phyloP scores from a whole-genome alignment of 2,113 vertebrate species.

The Argyrosomus japonicus region DNA sequence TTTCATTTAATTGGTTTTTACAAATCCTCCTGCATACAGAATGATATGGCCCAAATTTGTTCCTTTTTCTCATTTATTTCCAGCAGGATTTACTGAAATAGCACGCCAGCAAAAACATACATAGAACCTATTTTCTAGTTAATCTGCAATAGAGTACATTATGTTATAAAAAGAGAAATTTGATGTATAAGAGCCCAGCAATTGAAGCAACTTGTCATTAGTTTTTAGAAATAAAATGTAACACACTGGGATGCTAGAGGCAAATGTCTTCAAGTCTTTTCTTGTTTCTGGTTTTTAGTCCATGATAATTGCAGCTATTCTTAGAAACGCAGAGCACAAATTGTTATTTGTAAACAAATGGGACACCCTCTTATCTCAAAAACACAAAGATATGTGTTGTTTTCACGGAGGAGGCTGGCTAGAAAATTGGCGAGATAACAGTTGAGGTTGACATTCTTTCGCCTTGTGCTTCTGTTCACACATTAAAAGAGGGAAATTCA shows the following conservation, averaged over 20 bases:
- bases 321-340: conserved; percentile 1
- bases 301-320: conserved; percentile 35
- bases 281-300: conserved; percentile 13
- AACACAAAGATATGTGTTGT: conserved; percentile 27
- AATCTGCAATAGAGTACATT: conserved; percentile 30
- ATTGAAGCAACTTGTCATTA: background rate
- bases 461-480: conserved; percentile 31
- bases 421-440: conserved; percentile 42
- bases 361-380: conserved; percentile 27
- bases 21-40: conserved; percentile 18
- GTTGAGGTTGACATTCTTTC: conserved; percentile 23
- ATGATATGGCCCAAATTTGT: conserved; percentile 31
- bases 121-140: conserved; percentile 25
- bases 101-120: background rate
- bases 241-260: background rate
- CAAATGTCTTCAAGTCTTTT: background rate
- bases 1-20: conserved; percentile 34
- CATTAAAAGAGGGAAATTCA: conserved; percentile 48
- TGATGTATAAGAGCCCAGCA: background rate
- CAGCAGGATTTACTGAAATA: conserved; percentile 43
- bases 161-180: conserved; percentile 7
- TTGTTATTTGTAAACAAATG: conserved; percentile 34
- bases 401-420: conserved; percentile 24
- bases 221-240: conserved; percentile 12
- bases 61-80: conserved; percentile 36